These are phyloP conservation scores for Pollenia labialis DNA, from an alignment of 2,888 invertebrate species.

Conservation along the genomic window DNA sequence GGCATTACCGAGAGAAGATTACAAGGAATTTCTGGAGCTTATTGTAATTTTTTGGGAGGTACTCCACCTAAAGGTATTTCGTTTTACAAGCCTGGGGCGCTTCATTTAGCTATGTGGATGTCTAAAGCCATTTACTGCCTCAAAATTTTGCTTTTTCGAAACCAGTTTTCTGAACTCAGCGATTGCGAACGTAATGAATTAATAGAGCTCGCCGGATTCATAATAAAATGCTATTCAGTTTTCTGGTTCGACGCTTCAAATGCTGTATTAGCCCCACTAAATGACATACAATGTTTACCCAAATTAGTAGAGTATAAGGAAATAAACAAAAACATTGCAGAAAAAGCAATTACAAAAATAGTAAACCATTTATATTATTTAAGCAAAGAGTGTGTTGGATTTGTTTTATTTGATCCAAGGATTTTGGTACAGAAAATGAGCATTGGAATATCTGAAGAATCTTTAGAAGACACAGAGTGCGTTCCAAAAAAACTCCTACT, in stretches of 20 bases:
- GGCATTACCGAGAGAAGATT: background rate
- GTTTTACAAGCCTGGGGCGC: background rate
- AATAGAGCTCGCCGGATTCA: too few species aligned
- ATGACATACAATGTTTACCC: too few species aligned
- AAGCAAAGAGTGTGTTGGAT: too few species aligned
- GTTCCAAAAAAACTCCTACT: background rate
- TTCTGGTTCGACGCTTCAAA: too few species aligned
- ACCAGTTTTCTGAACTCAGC: background rate
- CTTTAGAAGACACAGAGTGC: background rate
- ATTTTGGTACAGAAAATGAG: too few species aligned
- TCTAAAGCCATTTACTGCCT: background rate
- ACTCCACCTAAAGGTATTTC: background rate
- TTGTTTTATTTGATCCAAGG: too few species aligned
- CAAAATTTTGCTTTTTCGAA: background rate
- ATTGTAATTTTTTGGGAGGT: background rate
- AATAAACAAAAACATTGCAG: too few species aligned
- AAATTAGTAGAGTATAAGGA: too few species aligned
- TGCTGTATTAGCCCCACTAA: too few species aligned
- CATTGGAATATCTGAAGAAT: constrained; percentile 8
- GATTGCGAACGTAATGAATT: background rate
- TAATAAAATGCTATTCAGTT: too few species aligned
- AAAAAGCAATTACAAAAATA: too few species aligned
- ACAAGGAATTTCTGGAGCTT: background rate
- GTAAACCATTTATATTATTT: too few species aligned
- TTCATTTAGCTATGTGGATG: constrained; percentile 6